A percentile compares a stretch with the other conserved stretches of the same genome.
Evolutionary conservation across 2,797 vertebrate genomes (phyloP).

Genomic region (Cheirogaleus major): DNA sequence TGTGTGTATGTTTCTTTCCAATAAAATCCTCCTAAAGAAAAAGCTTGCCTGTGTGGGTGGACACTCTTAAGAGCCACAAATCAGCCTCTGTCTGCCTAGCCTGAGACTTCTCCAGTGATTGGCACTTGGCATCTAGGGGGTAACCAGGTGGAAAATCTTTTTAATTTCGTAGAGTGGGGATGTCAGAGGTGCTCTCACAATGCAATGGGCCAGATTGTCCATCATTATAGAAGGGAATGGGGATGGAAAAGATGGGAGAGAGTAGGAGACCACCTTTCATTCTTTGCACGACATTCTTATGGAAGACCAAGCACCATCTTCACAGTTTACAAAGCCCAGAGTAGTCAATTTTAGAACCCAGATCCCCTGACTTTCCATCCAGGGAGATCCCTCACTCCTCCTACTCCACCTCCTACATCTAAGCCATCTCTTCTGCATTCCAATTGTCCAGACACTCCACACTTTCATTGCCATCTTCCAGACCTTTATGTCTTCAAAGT

Average conservation of each 20-base stretch:
- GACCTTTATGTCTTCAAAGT: constrained; percentile 71
- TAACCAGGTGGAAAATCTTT: constrained; percentile 49
- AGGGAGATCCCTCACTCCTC: neutral
- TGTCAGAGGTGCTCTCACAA: neutral
- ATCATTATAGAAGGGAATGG: neutral
- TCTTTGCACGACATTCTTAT: neutral
- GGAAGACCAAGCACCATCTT: neutral
- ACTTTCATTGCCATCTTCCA: neutral
- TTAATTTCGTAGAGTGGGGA: constrained; percentile 12
- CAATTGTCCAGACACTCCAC: neutral
- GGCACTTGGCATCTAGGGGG: neutral
- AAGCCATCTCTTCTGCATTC: neutral
- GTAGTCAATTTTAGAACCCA: neutral
- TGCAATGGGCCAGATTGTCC: neutral
- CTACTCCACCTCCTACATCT: neutral
- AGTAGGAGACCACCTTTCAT: neutral
- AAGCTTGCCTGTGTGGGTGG: neutral
- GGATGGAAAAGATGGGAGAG: neutral
- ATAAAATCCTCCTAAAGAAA: neutral
- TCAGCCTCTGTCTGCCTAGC: neutral
- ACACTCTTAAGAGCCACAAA: neutral
- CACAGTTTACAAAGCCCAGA: neutral
- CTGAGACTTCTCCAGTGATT: constrained; percentile 34
- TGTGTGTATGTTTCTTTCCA: neutral
- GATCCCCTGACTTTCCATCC: neutral